Conservation (phyloP, 2,797 vertebrate genomes). For the Argya squamiceps region DNA sequence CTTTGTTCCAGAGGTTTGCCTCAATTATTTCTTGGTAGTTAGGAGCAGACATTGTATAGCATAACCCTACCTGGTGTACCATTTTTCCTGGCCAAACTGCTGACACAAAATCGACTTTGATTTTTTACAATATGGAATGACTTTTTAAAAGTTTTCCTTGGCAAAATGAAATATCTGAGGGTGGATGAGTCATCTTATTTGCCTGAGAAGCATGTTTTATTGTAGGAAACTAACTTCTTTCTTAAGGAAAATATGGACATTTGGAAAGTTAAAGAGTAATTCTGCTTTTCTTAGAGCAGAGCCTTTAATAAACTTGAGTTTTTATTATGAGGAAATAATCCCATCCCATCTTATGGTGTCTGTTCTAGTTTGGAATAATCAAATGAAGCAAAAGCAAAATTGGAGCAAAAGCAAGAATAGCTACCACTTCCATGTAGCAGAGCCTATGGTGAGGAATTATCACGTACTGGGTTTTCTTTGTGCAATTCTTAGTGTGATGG, state of each 20-base stretch:
- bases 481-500: background rate
- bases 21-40: background rate
- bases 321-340: background rate
- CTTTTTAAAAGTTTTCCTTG: background rate
- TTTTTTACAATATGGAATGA: background rate
- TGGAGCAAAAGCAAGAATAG: background rate
- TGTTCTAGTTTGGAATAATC: background rate
- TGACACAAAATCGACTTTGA: background rate
- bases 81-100: background rate
- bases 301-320: background rate
- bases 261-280: background rate
- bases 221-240: background rate
- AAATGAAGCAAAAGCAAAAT: background rate
- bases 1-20: background rate
- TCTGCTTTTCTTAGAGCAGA: background rate
- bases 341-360: background rate
- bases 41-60: background rate
- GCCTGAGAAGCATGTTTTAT: background rate
- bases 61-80: background rate
- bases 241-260: background rate
- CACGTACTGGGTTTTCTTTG: background rate
- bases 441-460: background rate
- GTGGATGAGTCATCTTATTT: background rate
- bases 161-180: background rate
- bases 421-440: background rate